A percentile compares a stretch with the other conserved stretches of the same genome.
phyloP scores from a whole-genome alignment of 1,140 invertebrate genomes.

The Pinna nobilis region DNA sequence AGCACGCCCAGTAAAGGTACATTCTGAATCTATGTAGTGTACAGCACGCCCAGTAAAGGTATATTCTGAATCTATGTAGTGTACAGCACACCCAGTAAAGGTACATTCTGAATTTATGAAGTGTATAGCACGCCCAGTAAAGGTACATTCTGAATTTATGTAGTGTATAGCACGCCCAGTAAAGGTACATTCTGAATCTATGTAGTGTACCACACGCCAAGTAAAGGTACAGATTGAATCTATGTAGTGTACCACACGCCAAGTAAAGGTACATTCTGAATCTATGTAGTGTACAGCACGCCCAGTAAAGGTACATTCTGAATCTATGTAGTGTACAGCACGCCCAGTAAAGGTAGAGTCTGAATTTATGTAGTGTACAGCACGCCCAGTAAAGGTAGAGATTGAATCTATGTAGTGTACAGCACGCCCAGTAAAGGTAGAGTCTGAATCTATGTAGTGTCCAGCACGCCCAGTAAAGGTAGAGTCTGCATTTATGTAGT shows the following conservation, averaged over 20 bases:
- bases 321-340: conserved; percentile 86
- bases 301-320: conserved; percentile 1
- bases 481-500: not conserved
- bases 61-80: conserved; percentile 1
- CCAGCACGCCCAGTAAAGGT: not conserved
- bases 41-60: not conserved
- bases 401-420: not conserved
- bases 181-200: not conserved
- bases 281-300: not conserved
- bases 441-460: not conserved
- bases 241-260: not conserved
- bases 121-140: conserved; percentile 91
- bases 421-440: no score
- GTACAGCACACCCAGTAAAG: not conserved
- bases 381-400: not conserved
- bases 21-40: not conserved
- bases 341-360: conserved; percentile 89
- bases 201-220: no score
- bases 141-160: conserved; percentile 78
- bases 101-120: conserved; percentile 83
- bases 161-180: not conserved
- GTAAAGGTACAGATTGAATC: no score
- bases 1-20: not conserved
- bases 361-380: not conserved
- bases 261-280: not conserved